These are phyloP conservation scores for Ptycholaimellus sp. DNA, from an alignment of 2,888 invertebrate genomes.

Conservation along the genomic window DNA sequence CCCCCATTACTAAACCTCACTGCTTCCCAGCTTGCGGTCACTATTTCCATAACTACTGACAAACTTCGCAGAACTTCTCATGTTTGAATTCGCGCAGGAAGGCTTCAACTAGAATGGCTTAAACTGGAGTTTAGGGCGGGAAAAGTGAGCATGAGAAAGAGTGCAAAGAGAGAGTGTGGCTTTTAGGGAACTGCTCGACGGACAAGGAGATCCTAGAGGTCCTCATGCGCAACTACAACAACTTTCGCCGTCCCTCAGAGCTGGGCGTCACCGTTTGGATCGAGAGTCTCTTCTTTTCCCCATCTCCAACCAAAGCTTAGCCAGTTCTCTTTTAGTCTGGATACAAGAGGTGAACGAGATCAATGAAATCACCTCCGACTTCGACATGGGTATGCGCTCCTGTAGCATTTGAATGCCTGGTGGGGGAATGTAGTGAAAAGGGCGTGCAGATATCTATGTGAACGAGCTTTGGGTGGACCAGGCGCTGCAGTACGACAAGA, in stretches of 20 bases:
- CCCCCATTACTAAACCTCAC: too few relatives aligned
- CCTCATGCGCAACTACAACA: constrained; percentile 14
- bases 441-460: constrained; percentile 13
- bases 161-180: too few relatives aligned
- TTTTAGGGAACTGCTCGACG: constrained; percentile 16
- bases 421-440: not conserved
- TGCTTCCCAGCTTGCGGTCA: too few relatives aligned
- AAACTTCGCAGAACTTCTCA: too few relatives aligned
- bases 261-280: constrained; percentile 18
- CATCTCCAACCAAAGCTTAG: not conserved
- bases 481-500: constrained; percentile 15
- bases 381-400: constrained; percentile 12
- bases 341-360: constrained; percentile 20
- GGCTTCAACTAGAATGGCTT: too few relatives aligned
- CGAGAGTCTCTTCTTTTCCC: constrained; percentile 10
- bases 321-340: constrained; percentile 13
- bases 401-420: not conserved
- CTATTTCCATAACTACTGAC: too few relatives aligned
- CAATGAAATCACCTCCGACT: constrained; percentile 20
- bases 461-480: constrained; percentile 17
- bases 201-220: constrained; percentile 18
- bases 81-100: too few relatives aligned
- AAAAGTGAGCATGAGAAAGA: too few relatives aligned
- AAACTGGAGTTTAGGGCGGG: too few relatives aligned
- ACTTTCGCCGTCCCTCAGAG: constrained; percentile 15